phyloP scores from a whole-genome alignment of 2,888 invertebrate species.

The Odiellus spinosus region DNA sequence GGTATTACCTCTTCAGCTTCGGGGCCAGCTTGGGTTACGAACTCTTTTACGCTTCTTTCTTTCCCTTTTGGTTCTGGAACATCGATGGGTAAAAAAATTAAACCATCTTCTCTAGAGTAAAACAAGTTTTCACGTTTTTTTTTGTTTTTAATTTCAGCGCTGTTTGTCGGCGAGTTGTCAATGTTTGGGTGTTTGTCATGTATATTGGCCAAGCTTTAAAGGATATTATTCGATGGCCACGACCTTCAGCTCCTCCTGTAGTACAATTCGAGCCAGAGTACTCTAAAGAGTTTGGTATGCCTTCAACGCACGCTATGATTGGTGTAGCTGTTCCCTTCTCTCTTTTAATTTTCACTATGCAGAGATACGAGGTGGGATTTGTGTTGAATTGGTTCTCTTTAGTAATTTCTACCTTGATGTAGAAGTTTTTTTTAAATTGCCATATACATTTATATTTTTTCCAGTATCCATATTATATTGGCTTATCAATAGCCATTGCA shows the following conservation, averaged over 20 bases:
- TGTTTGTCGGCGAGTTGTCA: constrained; percentile 61
- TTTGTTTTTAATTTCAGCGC: constrained; percentile 28
- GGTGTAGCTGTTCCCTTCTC: constrained; percentile 75
- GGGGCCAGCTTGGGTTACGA: constrained; percentile 81
- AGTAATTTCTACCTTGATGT: constrained; percentile 7
- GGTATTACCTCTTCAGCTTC: constrained; percentile 68
- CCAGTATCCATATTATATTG: constrained; percentile 35
- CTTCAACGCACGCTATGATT: constrained; percentile 86
- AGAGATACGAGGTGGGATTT: constrained; percentile 52
- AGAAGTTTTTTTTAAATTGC: background rate
- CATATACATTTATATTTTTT: constrained; percentile 20
- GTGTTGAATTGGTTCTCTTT: background rate
- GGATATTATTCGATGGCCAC: constrained; percentile 69
- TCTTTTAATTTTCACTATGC: constrained; percentile 58
- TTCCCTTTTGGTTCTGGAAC: constrained; percentile 90
- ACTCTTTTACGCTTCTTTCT: constrained; percentile 74
- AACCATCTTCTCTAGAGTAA: too few relatives aligned
- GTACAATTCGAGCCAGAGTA: constrained; percentile 69
- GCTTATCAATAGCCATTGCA: constrained; percentile 31
- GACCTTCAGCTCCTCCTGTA: constrained; percentile 66
- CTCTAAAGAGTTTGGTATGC: constrained; percentile 86
- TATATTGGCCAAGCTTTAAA: constrained; percentile 75
- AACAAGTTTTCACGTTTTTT: too few relatives aligned
- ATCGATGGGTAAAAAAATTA: too few relatives aligned
- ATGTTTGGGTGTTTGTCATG: constrained; percentile 69